A percentile compares a stretch with the other conserved stretches of the same genome.
Evolutionary conservation across 2,797 vertebrate genomes (phyloP).

Genomic region (Ibycter americanus): DNA sequence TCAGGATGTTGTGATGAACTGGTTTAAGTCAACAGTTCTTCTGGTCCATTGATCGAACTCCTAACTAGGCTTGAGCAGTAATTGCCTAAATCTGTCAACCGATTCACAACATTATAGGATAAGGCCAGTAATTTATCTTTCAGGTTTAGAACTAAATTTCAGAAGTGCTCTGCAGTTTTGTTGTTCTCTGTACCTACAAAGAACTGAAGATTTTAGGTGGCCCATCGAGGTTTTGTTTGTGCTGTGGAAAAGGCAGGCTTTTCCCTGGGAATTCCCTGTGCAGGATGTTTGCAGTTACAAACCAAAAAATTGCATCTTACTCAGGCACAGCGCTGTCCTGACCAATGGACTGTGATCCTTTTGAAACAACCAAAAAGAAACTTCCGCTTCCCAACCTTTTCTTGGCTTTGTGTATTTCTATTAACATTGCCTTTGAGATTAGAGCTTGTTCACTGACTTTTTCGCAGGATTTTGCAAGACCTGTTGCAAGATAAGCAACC

Average conservation of each 20-base stretch:
- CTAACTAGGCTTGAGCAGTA: background rate
- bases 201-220: background rate
- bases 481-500: background rate
- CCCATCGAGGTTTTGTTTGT: background rate
- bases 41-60: background rate
- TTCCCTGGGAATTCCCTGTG: background rate
- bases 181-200: background rate
- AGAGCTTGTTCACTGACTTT: background rate
- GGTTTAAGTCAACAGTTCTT: background rate
- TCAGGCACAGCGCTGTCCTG: background rate
- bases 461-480: background rate
- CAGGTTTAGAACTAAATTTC: background rate
- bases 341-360: background rate
- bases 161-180: background rate
- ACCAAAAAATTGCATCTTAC: background rate
- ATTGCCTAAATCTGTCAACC: background rate
- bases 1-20: background rate
- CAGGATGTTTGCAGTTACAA: background rate
- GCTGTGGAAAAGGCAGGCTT: background rate
- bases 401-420: background rate
- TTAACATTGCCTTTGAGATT: conserved; percentile 8
- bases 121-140: background rate
- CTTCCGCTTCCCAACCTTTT: background rate
- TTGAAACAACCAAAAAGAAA: background rate
- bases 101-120: background rate